A percentile compares a stretch with the other conserved stretches of the same genome.
Conservation (phyloP, 1,140 invertebrate genomes). For the Drosophila mauritiana region DNA sequence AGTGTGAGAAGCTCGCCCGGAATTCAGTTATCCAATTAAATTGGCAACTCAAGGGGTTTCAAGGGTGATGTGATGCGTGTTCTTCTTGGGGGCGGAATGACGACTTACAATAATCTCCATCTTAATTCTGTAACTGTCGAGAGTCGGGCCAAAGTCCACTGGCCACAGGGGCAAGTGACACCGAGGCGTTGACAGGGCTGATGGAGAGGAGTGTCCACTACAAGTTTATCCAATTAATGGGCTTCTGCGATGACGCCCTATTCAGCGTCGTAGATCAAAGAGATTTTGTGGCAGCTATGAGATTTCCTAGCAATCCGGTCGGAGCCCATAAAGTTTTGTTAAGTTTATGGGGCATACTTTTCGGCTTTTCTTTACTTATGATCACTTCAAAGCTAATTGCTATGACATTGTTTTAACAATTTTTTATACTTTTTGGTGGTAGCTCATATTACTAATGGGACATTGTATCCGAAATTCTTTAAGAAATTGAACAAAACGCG, state of each 20-base stretch:
- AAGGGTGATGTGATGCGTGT: constrained; percentile 5
- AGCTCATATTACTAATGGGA: no score
- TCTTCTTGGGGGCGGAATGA: constrained; percentile 4
- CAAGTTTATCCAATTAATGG: constrained; percentile 44
- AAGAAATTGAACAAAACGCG: constrained; percentile 77
- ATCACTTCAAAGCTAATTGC: constrained; percentile 4
- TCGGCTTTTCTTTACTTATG: not conserved
- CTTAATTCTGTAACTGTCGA: constrained; percentile 37
- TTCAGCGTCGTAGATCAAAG: constrained; percentile 19
- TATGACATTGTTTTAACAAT: not conserved
- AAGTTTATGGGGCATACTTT: not conserved
- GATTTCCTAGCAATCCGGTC: not conserved
- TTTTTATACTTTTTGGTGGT: no score
- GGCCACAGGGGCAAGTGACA: constrained; percentile 39
- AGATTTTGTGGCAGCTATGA: constrained; percentile 2
- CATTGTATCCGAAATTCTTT: not conserved
- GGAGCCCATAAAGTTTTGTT: no score
- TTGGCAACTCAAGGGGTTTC: constrained; percentile 67
- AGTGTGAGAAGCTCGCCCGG: constrained; percentile 68
- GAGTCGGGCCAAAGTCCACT: constrained; percentile 62
- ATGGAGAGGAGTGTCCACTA: constrained; percentile 15
- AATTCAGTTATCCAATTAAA: constrained; percentile 71
- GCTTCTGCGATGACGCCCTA: constrained; percentile 22
- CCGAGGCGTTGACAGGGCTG: constrained; percentile 27
- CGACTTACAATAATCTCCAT: constrained; percentile 54